These are phyloP conservation scores for Pipistrellus nathusii DNA, from an alignment of 2,797 vertebrate species.

Conservation along the genomic window DNA sequence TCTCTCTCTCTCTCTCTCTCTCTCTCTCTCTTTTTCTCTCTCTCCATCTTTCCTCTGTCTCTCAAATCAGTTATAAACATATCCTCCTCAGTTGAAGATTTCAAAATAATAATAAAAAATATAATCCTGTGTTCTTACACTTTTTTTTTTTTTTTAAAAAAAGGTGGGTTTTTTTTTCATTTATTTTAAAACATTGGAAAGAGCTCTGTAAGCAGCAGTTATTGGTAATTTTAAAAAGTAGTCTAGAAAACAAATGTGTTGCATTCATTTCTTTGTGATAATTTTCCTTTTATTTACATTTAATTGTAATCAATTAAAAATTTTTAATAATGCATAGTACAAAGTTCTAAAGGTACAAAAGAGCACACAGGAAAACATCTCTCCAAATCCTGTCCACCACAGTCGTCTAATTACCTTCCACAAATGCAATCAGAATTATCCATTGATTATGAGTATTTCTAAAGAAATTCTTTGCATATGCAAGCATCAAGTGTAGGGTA, in stretches of 20 bases:
- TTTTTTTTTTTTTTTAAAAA: neutral
- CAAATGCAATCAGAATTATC: conserved; percentile 21
- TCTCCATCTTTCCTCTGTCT: no score
- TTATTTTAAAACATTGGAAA: conserved; percentile 39
- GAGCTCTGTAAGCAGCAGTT: conserved; percentile 11
- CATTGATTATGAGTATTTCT: conserved; percentile 32
- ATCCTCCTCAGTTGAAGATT: no score
- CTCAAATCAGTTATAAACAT: no score
- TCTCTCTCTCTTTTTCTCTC: no score
- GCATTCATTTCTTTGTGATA: conserved; percentile 2
- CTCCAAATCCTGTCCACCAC: neutral
- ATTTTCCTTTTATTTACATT: conserved; percentile 48
- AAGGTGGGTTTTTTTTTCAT: neutral
- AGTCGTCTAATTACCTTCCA: neutral
- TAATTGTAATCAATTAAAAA: conserved; percentile 16
- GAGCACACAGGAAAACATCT: neutral
- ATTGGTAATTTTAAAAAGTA: conserved; percentile 17
- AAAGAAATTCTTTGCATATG: neutral
- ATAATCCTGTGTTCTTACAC: neutral
- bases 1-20: no score
- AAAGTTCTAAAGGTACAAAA: conserved; percentile 52
- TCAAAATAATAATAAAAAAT: neutral
- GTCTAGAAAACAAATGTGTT: conserved; percentile 32
- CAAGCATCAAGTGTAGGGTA: neutral
- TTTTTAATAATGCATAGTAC: neutral